Base-by-base conservation (phyloP, 2,888 invertebrate species). In the Argyresthia goedartella region DNA sequence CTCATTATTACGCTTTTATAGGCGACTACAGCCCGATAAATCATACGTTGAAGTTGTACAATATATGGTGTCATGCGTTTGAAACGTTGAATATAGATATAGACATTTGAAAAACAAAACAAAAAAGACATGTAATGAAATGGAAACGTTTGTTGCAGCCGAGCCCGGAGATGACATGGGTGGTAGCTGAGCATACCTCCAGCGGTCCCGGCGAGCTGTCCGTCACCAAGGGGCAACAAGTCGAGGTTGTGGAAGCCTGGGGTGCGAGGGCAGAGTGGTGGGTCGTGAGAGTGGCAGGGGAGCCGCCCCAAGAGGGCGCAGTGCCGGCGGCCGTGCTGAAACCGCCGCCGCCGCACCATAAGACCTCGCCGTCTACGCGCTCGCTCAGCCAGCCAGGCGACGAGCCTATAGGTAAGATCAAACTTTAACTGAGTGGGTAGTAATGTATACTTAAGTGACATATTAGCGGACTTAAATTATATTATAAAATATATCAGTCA, bases 141-240 rank as follows among this genome's bases (percentile, higher is more conserved):
- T 7, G 36, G 7, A 9, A 36, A 36, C 7, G 7, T 8, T 36
- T 36, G 36, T 36, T 36, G 36, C 36, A 36, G 36, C 8, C 8
- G 7, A 9, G 94, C 93, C 92, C 93, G 57, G 96, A 96, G 76
- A 93, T 95, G 90, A 95, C 95, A 55, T 95, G 95, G 95, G 95
- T 96, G 64, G 91, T 96, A 53, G 93, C 93, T 58, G 97, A 97
- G 74, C 95, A 94, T 76, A 86, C 88, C 33, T 92, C 94, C n/a
- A 88, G 92, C 10, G 91, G 92, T 59, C 87, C 92, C 48, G 92
- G 92, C 53, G 97, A 97, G 78, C 79, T 97, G 63, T 91, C 91
- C 52, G 96, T 98, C 46, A 88, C 89, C 57, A 95, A 96, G 75
- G 97, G 97, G 25, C 97, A 97, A 81, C 97, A 97, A 81, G 97